A percentile compares a stretch with the other conserved stretches of the same genome.
Conservation (phyloP, 2,888 invertebrate genomes). For the Acrocyrtus sp. region DNA sequence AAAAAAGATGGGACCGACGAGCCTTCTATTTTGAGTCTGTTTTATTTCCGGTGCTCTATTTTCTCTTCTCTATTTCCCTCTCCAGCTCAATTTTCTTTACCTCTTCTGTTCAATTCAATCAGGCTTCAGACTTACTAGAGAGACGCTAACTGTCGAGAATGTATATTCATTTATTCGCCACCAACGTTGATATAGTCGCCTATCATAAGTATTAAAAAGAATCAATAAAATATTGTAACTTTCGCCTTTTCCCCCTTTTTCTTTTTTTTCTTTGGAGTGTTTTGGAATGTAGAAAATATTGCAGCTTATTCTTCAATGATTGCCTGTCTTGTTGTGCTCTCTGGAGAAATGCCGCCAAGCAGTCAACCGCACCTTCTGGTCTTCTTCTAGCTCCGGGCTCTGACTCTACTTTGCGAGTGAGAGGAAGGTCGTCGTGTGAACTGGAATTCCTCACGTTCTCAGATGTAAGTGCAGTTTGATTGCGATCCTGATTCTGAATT, state of each 20-base stretch:
- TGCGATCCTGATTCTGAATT: slow-evolving; percentile 31
- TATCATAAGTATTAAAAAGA: background rate
- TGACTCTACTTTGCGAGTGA: background rate
- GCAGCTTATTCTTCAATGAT: slow-evolving; percentile 30
- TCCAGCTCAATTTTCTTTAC: slow-evolving; percentile 11
- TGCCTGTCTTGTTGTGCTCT: slow-evolving; percentile 36
- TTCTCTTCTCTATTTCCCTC: slow-evolving; percentile 14
- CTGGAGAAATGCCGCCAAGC: slow-evolving; percentile 32
- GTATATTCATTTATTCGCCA: slow-evolving; percentile 27
- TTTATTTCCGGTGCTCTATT: slow-evolving; percentile 49
- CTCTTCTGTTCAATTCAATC: slow-evolving; percentile 17
- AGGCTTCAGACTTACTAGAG: too few relatives aligned
- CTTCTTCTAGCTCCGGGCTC: background rate
- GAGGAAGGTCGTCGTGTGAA: slow-evolving; percentile 18
- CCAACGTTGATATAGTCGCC: background rate
- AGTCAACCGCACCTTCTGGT: background rate
- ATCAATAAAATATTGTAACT: slow-evolving; percentile 14
- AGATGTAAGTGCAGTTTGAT: background rate
- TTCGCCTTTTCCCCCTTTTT: background rate
- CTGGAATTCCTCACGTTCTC: background rate
- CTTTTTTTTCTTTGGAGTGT: background rate
- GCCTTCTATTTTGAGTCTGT: slow-evolving; percentile 41
- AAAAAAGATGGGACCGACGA: too few relatives aligned
- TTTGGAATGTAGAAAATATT: slow-evolving; percentile 20
- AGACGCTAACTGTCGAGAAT: too few relatives aligned